Evolutionary conservation across 2,797 vertebrate species (phyloP).

Genomic region (Petrocephalus sullivani): DNA sequence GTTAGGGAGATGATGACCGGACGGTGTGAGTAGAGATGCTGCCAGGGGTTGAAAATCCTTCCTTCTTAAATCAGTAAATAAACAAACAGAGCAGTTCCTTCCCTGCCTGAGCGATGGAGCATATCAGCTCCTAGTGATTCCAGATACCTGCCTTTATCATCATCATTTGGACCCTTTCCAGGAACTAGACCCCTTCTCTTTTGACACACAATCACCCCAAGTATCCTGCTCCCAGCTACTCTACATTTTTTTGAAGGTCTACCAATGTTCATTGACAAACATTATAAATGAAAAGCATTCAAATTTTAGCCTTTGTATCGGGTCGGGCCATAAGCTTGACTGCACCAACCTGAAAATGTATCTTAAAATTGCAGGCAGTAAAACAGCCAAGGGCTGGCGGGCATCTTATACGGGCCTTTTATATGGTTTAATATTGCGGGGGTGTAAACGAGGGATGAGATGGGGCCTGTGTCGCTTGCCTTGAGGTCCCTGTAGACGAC

Average conservation of each 20-base stretch:
- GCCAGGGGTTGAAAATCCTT: background rate
- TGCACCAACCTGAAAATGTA: background rate
- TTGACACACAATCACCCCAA: background rate
- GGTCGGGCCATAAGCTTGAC: background rate
- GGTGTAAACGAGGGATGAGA: background rate
- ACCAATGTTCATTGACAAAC: background rate
- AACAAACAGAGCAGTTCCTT: background rate
- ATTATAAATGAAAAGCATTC: background rate
- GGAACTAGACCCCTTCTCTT: background rate
- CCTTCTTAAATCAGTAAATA: background rate
- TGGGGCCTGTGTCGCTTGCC: slow-evolving; percentile 52
- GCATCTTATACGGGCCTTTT: background rate
- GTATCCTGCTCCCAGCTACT: background rate
- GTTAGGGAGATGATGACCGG: background rate
- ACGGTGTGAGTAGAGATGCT: background rate
- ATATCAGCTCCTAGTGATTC: background rate
- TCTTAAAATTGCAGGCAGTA: background rate
- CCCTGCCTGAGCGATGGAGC: background rate
- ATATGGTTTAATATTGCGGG: background rate
- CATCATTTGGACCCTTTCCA: background rate
- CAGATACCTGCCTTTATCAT: background rate
- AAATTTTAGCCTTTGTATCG: background rate
- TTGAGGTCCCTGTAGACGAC: slow-evolving; percentile 97
- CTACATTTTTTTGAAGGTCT: background rate
- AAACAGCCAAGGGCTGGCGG: background rate